Percentiles rank a stretch among this genome's conserved stretches.
These are phyloP conservation scores for Cygnus atratus DNA, from an alignment of 2,113 vertebrate species.

Conservation along the genomic window DNA sequence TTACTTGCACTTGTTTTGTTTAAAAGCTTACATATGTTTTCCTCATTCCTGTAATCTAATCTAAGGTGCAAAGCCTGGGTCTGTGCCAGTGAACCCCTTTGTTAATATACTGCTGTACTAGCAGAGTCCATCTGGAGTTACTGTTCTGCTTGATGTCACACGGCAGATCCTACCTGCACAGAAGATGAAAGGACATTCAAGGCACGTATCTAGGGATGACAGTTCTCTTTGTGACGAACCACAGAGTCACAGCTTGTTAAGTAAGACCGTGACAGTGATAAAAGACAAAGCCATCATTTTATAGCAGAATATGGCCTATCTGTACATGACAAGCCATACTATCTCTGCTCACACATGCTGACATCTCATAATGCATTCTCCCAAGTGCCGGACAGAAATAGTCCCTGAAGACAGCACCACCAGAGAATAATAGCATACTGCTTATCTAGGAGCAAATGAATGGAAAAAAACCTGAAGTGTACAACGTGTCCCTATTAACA, in stretches of 20 bases:
- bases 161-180: conserved; percentile 60
- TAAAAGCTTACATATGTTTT: conserved; percentile 68
- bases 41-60: conserved; percentile 72
- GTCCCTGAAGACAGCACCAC: conserved; percentile 76
- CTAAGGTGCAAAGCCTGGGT: conserved; percentile 64
- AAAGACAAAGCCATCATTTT: conserved; percentile 79
- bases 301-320: conserved; percentile 80
- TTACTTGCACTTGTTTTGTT: conserved; percentile 33
- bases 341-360: conserved; percentile 82
- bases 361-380: conserved; percentile 84
- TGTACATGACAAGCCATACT: conserved; percentile 81
- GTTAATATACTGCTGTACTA: conserved; percentile 14
- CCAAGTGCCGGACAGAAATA: conserved; percentile 79
- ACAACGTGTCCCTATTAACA: conserved; percentile 64
- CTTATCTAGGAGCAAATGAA: conserved; percentile 82
- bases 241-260: conserved; percentile 81
- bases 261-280: conserved; percentile 79
- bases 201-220: conserved; percentile 76
- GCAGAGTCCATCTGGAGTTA: conserved; percentile 59
- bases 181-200: conserved; percentile 77
- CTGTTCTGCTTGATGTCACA: conserved; percentile 73
- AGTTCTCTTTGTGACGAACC: conserved; percentile 81
- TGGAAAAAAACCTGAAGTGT: conserved; percentile 73
- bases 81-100: conserved; percentile 49
- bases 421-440: conserved; percentile 74